Base-by-base conservation (phyloP, 2,888 invertebrate species). In the Euproctis similis region DNA sequence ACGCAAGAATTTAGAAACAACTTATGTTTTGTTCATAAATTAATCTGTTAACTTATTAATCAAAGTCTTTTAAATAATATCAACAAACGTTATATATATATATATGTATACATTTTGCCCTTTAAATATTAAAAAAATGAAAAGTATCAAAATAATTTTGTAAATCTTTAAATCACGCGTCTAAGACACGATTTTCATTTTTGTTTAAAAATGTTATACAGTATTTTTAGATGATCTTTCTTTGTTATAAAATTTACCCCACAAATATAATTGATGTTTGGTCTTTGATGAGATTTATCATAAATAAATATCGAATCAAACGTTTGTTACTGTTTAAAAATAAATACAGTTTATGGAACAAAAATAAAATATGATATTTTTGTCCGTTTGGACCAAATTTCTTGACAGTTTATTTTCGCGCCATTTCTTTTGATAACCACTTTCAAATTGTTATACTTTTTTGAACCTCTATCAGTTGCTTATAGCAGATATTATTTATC, bases 221-320 rank as follows among this genome's bases (percentile, higher is more conserved):
- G 69, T 81, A 81, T 81, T 82, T 82, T 82, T 82, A 82, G 81
- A 82, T 60, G 63, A 81, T 63, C 74, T 74, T 80, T 81, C 63
- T 78, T 80, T 78, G 66, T 72, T 75, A 66, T 42, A 61, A 59
- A 60, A 55, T 67, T 59, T 74, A 75, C 67, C 61, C 64, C 69
- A 54, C 49, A 59, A 59, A n/a, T n/a, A n/a, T n/a, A n/a, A 57
- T 55, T 55, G 48, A 59, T 60, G 59, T 61, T 64, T 60, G 66
- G 65, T 70, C 61, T 55, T 65, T 65, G 53, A 58, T 68, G 71
- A 74, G 71, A 70, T 69, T 74, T 72, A 63, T 33, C 36, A 41
- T 41, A 49, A 49, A 41, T 39, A 45, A 34, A 46, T 28, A 36
- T 39, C 42, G 34, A 37, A 31, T 40, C 39, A 31, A 31, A 27